phyloP scores from a whole-genome alignment of 53 echinoderm and acorn worm species.

The Patiria pectinifera region DNA sequence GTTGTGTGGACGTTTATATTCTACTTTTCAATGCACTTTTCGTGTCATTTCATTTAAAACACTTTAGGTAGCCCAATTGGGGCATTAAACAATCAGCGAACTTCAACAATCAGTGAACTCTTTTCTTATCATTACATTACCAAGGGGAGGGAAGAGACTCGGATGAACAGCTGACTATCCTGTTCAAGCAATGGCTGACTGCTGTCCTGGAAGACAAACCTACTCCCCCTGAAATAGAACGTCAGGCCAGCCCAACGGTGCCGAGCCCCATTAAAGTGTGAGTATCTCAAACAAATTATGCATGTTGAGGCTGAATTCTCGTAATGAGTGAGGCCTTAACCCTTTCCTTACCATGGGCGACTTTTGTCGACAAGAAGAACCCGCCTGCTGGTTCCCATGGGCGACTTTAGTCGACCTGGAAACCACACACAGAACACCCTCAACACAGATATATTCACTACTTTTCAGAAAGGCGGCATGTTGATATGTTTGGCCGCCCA shows the following conservation, averaged over 20 bases:
- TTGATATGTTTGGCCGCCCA: no score
- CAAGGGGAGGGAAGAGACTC: constrained; percentile 69
- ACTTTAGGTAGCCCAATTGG: no score
- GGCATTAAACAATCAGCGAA: no score
- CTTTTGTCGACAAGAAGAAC: no score
- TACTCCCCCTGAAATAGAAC: constrained; percentile 61
- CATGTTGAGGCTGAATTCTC: neutral
- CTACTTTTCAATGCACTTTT: no score
- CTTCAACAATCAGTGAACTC: neutral
- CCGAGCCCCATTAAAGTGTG: constrained; percentile 88
- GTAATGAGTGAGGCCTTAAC: neutral
- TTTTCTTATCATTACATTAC: neutral
- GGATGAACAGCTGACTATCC: constrained; percentile 76
- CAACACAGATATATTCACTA: no score
- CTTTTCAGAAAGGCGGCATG: no score
- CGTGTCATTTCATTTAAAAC: no score
- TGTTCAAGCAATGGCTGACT: constrained; percentile 82
- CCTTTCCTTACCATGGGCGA: neutral
- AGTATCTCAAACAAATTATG: constrained; percentile 36
- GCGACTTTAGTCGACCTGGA: no score
- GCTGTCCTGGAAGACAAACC: constrained; percentile 62
- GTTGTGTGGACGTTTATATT: no score
- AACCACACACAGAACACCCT: no score
- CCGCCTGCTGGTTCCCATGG: no score
- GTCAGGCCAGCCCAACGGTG: constrained; percentile 56